Conservation (phyloP, 2,797 vertebrate species). For the Dryobates pubescens region DNA sequence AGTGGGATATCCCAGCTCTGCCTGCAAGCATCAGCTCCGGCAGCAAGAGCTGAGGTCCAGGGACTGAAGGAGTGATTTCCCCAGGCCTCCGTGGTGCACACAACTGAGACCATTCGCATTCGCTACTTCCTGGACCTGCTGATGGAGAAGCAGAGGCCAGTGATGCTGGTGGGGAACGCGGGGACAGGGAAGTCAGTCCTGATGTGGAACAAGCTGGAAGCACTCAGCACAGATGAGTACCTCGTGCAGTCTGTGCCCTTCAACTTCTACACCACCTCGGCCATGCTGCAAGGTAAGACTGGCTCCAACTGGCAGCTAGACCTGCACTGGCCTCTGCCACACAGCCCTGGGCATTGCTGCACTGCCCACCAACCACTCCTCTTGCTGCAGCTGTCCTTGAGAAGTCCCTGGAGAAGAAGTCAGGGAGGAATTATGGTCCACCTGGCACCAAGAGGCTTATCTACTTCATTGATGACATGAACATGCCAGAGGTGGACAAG, state of each 20-base stretch:
- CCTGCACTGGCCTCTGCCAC: rapidly evolving
- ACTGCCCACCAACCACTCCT: not conserved
- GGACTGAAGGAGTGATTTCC: not conserved
- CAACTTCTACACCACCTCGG: constrained; percentile 84
- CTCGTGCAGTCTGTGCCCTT: constrained; percentile 80
- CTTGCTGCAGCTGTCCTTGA: constrained; percentile 67
- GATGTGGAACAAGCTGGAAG: constrained; percentile 78
- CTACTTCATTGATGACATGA: constrained; percentile 82
- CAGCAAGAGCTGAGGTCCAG: rapidly evolving
- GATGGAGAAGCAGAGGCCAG: constrained; percentile 71
- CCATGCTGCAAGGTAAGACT: constrained; percentile 81
- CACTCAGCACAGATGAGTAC: constrained; percentile 63
- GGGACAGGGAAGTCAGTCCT: constrained; percentile 81
- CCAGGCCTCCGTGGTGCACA: constrained; percentile 81
- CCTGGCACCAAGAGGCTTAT: constrained; percentile 76
- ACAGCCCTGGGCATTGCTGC: not conserved
- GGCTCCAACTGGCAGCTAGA: rapidly evolving
- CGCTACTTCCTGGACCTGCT: constrained; percentile 81
- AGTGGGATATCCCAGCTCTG: rapidly evolving
- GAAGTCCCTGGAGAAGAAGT: constrained; percentile 82
- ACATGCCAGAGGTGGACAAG: constrained; percentile 83
- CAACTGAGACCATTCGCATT: constrained; percentile 75
- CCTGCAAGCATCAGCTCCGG: rapidly evolving
- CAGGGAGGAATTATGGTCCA: constrained; percentile 72
- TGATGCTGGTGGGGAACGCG: constrained; percentile 81